Evolutionary conservation across 2,113 vertebrate species (phyloP), one percentile per base, ranked within the genome.

Genomic region (Otolemur garnettii): DNA sequence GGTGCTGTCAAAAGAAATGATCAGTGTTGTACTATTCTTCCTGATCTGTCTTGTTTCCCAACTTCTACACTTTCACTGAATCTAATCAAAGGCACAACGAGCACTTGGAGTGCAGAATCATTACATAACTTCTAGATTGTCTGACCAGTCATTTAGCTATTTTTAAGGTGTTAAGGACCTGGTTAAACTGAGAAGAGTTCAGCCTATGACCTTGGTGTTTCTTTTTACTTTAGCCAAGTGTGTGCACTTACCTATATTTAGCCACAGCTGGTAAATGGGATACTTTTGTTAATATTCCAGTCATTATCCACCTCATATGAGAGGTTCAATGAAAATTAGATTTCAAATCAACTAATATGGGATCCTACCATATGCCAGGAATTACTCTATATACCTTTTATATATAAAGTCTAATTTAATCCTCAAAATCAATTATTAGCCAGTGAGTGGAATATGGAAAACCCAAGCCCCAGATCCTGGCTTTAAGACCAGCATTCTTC

Each of bases 1-100:
- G 77, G 50, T 62, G 42, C 50, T 94, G 69, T 75, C 88, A 87
- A 81, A 93, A 87, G 50, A 96, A 91, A 75, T 71, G 7, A 95
- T 84, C 24, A 45, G 53, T 72, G 18, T 30, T 53, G 12, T 69
- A 33, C 24, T 87, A 80, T 87, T 95, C 64, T 94, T 87, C 24
- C 28, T 50, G 30, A 2, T 35, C 62, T 84, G 60, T 22, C 64
- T 89, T 95, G 55, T 81, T 87, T 95, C 35, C 59, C 22, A 38
- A 64, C 21, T 64, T 95, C 42, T 71, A 95, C 59, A 53, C 59
- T 94, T 91, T 50, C 69, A 79, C 13, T 93, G 53, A 93, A 87
- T 92, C n/a, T 78, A 88, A 87, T n/a, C 4, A 82, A 87, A 85
- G 60, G 38, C 4, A 68, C 9, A 93, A 55, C 12, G 87, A 83